phyloP scores from a whole-genome alignment of 2,888 invertebrate genomes.

The Heliothis peltigera region DNA sequence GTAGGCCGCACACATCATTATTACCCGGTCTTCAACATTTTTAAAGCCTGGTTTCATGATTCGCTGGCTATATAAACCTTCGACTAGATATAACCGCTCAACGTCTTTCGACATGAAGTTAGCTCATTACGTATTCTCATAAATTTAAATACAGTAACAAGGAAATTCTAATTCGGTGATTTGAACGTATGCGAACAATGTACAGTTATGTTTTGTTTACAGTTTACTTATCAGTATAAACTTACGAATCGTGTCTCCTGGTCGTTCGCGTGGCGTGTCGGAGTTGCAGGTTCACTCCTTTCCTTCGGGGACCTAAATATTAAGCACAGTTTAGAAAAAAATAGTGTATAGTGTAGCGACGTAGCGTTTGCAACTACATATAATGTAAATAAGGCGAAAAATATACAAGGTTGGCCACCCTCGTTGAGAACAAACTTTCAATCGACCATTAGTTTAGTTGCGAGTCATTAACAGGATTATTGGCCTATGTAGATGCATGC shows the following conservation, averaged over 20 bases:
- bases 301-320: conserved; percentile 54
- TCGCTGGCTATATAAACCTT: conserved; percentile 22
- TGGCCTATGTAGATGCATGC: conserved; percentile 12
- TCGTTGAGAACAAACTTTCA: conserved; percentile 12
- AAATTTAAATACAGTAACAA: conserved; percentile 44
- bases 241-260: conserved; percentile 64
- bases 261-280: conserved; percentile 50
- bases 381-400: neutral
- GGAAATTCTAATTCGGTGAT: conserved; percentile 29
- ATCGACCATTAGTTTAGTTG: conserved; percentile 33
- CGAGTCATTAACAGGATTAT: conserved; percentile 3
- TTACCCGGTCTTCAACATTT: conserved; percentile 8
- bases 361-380: neutral
- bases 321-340: conserved; percentile 1
- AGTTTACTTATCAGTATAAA: conserved; percentile 16
- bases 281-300: conserved; percentile 50
- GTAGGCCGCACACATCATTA: neutral
- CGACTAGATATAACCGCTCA: conserved; percentile 17
- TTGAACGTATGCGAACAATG: conserved; percentile 1
- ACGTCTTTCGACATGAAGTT: conserved; percentile 13
- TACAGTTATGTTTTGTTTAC: conserved; percentile 1
- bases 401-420: conserved; percentile 4
- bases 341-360: too few species aligned
- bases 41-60: conserved; percentile 31
- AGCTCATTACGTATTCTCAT: conserved; percentile 29